Percentiles rank a stretch among this genome's conserved stretches.
Conservation (phyloP, 2,113 vertebrate species). For the Triplophysa siluroides region DNA sequence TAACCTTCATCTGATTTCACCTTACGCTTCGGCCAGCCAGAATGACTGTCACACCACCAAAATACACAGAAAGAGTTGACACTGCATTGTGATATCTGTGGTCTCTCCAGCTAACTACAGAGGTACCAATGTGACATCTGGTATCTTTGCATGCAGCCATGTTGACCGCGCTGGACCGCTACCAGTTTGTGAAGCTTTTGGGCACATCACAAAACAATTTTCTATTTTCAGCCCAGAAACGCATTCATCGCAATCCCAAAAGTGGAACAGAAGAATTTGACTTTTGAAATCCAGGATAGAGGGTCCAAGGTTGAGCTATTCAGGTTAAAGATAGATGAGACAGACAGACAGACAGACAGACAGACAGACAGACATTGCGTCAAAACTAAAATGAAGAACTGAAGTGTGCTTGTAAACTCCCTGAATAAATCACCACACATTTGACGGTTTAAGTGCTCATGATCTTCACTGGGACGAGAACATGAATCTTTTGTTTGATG, state of each 20-base stretch:
- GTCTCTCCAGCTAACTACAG: slow-evolving; percentile 26
- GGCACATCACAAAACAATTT: slow-evolving; percentile 12
- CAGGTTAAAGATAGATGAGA: background rate
- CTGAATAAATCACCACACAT: slow-evolving; percentile 17
- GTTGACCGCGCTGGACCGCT: slow-evolving; percentile 44
- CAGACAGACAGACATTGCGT: background rate
- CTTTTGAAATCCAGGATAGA: slow-evolving; percentile 1
- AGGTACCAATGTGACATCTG: slow-evolving; percentile 52
- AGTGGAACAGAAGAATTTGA: background rate
- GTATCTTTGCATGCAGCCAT: slow-evolving; percentile 48
- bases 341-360: no score
- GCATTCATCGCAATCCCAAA: slow-evolving; percentile 22
- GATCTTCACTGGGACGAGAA: background rate
- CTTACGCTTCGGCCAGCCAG: slow-evolving; percentile 2
- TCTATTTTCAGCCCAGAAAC: slow-evolving; percentile 31
- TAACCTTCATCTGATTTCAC: slow-evolving; percentile 4
- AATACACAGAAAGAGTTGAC: slow-evolving; percentile 33
- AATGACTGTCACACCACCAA: slow-evolving; percentile 9
- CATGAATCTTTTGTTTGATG: slow-evolving; percentile 28
- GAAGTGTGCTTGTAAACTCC: background rate
- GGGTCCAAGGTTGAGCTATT: background rate
- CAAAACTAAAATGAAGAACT: background rate
- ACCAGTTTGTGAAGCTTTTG: slow-evolving; percentile 35
- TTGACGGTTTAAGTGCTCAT: slow-evolving; percentile 11
- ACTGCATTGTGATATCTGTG: slow-evolving; percentile 37